A percentile compares a stretch with the other conserved stretches of the same genome.
These are phyloP conservation scores for Aspidiotus rigidus DNA, from an alignment of 2,888 invertebrate species.

Conservation along the genomic window DNA sequence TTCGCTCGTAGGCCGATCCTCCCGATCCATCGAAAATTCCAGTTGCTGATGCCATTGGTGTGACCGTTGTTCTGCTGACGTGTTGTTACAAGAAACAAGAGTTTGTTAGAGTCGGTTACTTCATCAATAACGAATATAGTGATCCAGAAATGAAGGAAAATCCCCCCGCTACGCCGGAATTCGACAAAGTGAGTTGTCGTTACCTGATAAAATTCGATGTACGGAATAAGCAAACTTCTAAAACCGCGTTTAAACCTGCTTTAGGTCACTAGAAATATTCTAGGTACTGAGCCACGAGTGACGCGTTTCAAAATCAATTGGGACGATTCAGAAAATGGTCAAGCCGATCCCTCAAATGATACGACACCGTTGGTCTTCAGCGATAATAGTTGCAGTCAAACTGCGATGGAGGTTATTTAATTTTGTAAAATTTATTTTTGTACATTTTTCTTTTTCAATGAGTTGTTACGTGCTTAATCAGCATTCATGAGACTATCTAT, in stretches of 20 bases:
- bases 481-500: too few relatives aligned
- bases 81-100: slow-evolving; percentile 88
- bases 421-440: slow-evolving; percentile 6
- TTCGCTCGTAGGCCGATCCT: slow-evolving; percentile 68
- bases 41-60: slow-evolving; percentile 92
- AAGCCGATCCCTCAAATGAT: slow-evolving; percentile 33
- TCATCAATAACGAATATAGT: slow-evolving; percentile 93
- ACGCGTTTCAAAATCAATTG: slow-evolving; percentile 96
- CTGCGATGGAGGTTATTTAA: slow-evolving; percentile 39
- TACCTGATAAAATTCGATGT: too few relatives aligned
- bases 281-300: slow-evolving; percentile 85
- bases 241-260: slow-evolving; percentile 34
- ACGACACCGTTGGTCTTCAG: slow-evolving; percentile 36
- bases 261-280: slow-evolving; percentile 62
- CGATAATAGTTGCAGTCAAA: slow-evolving; percentile 39
- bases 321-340: slow-evolving; percentile 55
- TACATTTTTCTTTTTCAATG: not conserved
- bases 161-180: slow-evolving; percentile 83
- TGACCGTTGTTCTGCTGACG: slow-evolving; percentile 90
- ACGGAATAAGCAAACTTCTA: not conserved
- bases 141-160: slow-evolving; percentile 89
- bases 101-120: slow-evolving; percentile 96
- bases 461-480: not conserved
- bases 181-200: slow-evolving; percentile 57
- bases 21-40: slow-evolving; percentile 91